A percentile compares a stretch with the other conserved stretches of the same genome.
Evolutionary conservation across 2,113 vertebrate genomes (phyloP).

Genomic region (Candoia aspera): DNA sequence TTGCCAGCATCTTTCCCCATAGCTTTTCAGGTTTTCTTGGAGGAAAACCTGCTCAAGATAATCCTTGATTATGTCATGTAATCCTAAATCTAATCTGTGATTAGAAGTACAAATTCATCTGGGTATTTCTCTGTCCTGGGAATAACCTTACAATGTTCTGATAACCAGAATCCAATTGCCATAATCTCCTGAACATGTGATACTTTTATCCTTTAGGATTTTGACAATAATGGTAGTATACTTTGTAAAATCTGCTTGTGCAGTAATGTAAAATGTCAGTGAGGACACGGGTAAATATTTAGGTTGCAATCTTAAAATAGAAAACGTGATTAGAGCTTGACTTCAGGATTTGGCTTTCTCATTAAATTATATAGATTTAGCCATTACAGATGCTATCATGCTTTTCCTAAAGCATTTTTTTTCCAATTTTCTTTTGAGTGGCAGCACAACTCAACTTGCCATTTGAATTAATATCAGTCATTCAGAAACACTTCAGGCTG

Average conservation of each 20-base stretch:
- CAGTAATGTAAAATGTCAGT: not conserved
- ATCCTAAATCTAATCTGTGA: constrained; percentile 24
- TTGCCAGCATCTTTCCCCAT: not conserved
- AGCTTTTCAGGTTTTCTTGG: constrained; percentile 5
- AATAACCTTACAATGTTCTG: constrained; percentile 6
- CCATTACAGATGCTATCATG: not conserved
- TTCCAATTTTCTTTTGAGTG: not conserved
- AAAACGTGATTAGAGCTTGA: constrained; percentile 6
- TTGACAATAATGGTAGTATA: not conserved
- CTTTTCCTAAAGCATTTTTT: constrained; percentile 1
- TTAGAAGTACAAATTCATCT: constrained; percentile 21
- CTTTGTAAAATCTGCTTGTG: not conserved
- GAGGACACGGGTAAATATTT: constrained; percentile 9
- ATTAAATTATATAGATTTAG: constrained; percentile 2
- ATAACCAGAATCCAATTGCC: constrained; percentile 33
- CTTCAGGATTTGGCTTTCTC: not conserved
- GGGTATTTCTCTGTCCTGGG: constrained; percentile 9
- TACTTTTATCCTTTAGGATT: constrained; percentile 17
- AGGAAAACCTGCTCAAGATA: constrained; percentile 18
- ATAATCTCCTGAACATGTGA: constrained; percentile 16
- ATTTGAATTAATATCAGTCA: not conserved
- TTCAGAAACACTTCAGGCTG: not conserved
- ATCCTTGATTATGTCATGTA: constrained; percentile 26
- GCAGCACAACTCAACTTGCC: not conserved
- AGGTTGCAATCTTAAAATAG: not conserved